A percentile compares a stretch with the other conserved stretches of the same genome.
Conservation (phyloP, 2,797 vertebrate genomes). For the Peromyscus aztecus region DNA sequence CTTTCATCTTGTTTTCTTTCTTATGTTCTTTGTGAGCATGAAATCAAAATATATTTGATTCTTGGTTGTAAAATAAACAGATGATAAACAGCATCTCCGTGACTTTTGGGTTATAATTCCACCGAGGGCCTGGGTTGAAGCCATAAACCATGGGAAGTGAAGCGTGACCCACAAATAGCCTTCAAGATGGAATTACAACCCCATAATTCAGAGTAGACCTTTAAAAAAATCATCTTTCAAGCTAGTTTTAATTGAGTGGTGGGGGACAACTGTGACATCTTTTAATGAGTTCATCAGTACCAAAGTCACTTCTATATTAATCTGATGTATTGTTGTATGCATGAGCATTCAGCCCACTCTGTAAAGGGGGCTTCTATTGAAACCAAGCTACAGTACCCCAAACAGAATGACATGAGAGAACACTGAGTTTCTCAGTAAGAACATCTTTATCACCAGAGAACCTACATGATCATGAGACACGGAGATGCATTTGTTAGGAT, state of each 20-base stretch:
- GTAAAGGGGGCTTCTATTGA: not conserved
- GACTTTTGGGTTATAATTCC: constrained; percentile 76
- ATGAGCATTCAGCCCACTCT: not conserved
- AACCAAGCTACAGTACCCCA: not conserved
- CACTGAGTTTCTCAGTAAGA: too few relatives aligned
- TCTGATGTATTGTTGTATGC: not conserved
- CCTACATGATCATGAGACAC: not conserved
- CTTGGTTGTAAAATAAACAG: constrained; percentile 79
- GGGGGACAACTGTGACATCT: not conserved
- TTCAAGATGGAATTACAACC: constrained; percentile 74
- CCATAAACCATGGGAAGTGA: constrained; percentile 82
- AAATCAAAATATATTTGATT: constrained; percentile 70
- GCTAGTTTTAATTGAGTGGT: constrained; percentile 32
- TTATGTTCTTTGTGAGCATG: constrained; percentile 61
- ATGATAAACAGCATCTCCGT: constrained; percentile 74
- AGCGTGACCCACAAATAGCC: constrained; percentile 72
- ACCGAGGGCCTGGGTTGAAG: constrained; percentile 63
- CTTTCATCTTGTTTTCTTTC: not conserved
- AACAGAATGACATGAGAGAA: constrained; percentile 9
- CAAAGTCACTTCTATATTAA: constrained; percentile 22
- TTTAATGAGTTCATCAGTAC: constrained; percentile 31
- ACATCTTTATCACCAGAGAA: not conserved
- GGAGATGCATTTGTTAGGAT: not conserved
- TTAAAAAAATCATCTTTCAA: constrained; percentile 70
- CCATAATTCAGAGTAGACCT: constrained; percentile 68